Evolutionary conservation across 2,888 invertebrate species (phyloP), one percentile per base, ranked within the genome.

Genomic region (Rotaria sp.): DNA sequence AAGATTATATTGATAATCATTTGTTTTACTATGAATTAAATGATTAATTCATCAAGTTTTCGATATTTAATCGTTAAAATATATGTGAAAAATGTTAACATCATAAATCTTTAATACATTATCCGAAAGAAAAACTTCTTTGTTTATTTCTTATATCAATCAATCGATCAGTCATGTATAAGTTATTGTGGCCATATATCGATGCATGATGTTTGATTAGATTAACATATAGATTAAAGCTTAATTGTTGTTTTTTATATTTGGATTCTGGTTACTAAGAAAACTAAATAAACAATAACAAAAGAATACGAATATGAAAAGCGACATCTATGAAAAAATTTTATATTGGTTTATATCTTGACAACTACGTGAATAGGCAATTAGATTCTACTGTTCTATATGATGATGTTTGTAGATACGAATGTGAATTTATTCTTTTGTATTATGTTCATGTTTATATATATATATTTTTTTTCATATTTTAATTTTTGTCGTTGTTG

Each of bases 351-450:
- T 67, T 67, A 67, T 21, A 35, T 67, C 35, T 67, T 67, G 67
- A 67, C 67, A 67, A 67, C 35, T 67, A 67, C 67, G 67, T 67
- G 67, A 67, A 67, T 67, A 67, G 67, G 67, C 67, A 35, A 67
- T 67, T 30, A 67, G 67, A 30, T 67, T 11, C 30, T 67, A 30
- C 67, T 67, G 35, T 67, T 67, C 67, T 67, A 67, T 67, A 67
- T 35, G 26, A 35, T 67, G 67, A 67, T 67, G 67, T 67, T 67
- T 67, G 67, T 67, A 67, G 67, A 67, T 67, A 67, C 67, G 67
- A 67, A 67, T 67, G 67, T 67, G 67, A 67, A 35, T 67, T 67
- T 35, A 30, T 67, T 67, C 67, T 50, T 67, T 67, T 35, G 24
- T 35, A 35, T 67, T 67, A 35, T 13, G 15, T 35, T 67, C 18